Base-by-base conservation (phyloP, 2,888 invertebrate genomes). In the Mellilla xanthometata region DNA sequence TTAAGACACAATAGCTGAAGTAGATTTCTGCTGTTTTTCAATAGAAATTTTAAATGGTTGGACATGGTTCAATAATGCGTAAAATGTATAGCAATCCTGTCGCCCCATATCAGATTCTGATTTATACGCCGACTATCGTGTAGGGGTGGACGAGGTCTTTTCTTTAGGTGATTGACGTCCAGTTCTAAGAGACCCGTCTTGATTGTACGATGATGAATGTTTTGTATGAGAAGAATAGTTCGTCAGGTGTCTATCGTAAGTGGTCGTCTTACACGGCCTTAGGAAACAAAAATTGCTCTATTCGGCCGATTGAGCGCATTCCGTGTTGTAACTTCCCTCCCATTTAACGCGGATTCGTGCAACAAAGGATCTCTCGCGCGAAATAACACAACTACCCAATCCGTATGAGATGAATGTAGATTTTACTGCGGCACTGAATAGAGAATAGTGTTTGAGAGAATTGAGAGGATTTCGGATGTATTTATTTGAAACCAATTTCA, bases 261-360 rank as follows among this genome's bases (percentile, higher is more conserved):
- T 76, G 81, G 86, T 67, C 68, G 70, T 69, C 71, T 73, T 72
- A 69, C 72, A 71, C 78, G 76, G 81, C 75, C 83, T 80, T 79
- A 85, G 83, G 81, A 86, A 85, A 87, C 84, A 84, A 82, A 87
- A 85, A 86, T 85, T 83, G 81, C 66, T 79, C 77, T 63, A 63
- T 80, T 73, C 85, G 86, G 81, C 81, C 85, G 87, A 86, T 87
- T 83, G 85, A 81, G 67, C 81, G 70, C 72, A 80, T 72, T 81
- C 83, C 81, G 81, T 64, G 72, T 73, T 81, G 76, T 90, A 88
- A 88, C 90, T 90, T 90, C 89, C 83, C 74, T 72, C 71, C 87
- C 90, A 89, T 90, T 90, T 87, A 85, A 87, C 87, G 77, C 75
- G 84, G 76, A 86, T 82, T 75, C 81, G 76, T 70, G 82, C 88